These are phyloP conservation scores for Sphecodes monilicornis DNA, from an alignment of 2,888 invertebrate genomes.

Conservation along the genomic window DNA sequence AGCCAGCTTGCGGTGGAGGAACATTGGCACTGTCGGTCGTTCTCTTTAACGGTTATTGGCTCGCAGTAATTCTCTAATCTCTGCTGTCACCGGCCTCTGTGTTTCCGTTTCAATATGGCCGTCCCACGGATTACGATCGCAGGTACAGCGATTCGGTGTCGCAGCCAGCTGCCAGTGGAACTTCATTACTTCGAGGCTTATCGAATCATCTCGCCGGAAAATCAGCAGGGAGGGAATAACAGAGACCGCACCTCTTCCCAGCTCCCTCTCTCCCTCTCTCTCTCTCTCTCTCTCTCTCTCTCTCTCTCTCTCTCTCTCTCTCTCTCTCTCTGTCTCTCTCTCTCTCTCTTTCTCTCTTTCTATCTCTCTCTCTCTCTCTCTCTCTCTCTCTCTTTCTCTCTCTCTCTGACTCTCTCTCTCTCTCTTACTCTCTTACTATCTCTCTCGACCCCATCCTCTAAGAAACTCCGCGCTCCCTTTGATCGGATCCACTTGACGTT, in stretches of 20 bases:
- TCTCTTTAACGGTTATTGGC: conserved; percentile 83
- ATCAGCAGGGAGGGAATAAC: conserved; percentile 70
- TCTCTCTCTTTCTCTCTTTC: no score
- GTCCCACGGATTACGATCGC: conserved; percentile 75
- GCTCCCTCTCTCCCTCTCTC: not conserved
- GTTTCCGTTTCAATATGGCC: conserved; percentile 82
- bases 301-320: not conserved
- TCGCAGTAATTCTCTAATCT: conserved; percentile 83
- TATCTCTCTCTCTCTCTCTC: no score
- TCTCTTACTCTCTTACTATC: no score
- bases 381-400: no score
- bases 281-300: not conserved
- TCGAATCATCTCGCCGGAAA: conserved; percentile 76
- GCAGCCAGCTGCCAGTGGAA: conserved; percentile 76
- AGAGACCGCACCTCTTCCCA: not conserved
- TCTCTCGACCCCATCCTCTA: not conserved
- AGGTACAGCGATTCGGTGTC: conserved; percentile 61
- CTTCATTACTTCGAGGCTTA: conserved; percentile 80
- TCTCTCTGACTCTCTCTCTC: no score
- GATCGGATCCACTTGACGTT: conserved; percentile 30
- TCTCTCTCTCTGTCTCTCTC: no score
- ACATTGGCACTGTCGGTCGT: conserved; percentile 80
- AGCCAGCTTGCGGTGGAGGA: conserved; percentile 77
- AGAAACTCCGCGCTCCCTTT: conserved; percentile 39
- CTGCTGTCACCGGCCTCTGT: conserved; percentile 81